A percentile compares a stretch with the other conserved stretches of the same genome.
Evolutionary conservation across 2,888 invertebrate species (phyloP).

Genomic region (Parapristionchus giblindavisi): DNA sequence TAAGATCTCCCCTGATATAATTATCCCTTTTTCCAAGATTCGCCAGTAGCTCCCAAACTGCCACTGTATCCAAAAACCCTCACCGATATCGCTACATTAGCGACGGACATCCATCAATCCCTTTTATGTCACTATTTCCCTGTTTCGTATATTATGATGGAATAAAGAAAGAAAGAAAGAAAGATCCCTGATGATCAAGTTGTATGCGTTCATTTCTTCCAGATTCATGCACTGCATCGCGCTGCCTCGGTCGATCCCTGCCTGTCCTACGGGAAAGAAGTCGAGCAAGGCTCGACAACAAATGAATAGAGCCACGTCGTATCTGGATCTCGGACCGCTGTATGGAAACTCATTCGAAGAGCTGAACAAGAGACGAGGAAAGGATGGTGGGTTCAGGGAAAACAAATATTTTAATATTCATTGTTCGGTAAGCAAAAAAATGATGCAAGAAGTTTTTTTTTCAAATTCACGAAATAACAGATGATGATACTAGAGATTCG

Average conservation of each 20-base stretch:
- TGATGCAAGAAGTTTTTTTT: too few species aligned
- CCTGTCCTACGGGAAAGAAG: background rate
- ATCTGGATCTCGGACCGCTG: conserved; percentile 46
- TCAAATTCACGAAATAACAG: too few species aligned
- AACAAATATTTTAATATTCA: background rate
- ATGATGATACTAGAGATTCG: too few species aligned
- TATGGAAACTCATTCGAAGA: conserved; percentile 34
- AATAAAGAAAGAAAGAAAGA: too few species aligned
- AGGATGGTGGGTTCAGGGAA: conserved; percentile 36
- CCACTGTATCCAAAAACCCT: too few species aligned
- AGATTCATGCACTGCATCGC: conserved; percentile 21
- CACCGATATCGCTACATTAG: too few species aligned
- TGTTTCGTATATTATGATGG: too few species aligned
- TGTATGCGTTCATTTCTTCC: background rate
- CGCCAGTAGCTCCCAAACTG: too few species aligned
- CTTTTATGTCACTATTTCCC: too few species aligned
- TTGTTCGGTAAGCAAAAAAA: background rate
- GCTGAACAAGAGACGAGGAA: background rate
- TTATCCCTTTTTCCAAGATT: too few species aligned
- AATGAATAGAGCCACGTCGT: conserved; percentile 47
- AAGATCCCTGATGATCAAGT: background rate
- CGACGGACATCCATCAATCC: too few species aligned
- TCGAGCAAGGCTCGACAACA: conserved; percentile 10
- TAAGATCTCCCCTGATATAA: too few species aligned
- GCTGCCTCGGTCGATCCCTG: conserved; percentile 10